These are phyloP conservation scores for Halocaridina rubra DNA, from an alignment of 2,888 invertebrate species.

Conservation along the genomic window DNA sequence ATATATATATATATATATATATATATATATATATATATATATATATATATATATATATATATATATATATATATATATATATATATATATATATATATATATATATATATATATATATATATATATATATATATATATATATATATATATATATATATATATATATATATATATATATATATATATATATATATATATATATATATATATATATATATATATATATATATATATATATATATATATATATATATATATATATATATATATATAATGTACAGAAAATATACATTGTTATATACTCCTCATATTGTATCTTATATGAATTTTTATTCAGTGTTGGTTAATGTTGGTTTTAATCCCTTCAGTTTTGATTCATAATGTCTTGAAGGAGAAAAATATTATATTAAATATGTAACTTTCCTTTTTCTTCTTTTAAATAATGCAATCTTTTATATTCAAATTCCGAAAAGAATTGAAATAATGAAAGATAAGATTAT, in stretches of 20 bases:
- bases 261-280: not conserved
- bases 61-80: not conserved
- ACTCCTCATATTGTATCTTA: too few species aligned
- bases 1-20: too few species aligned
- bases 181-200: not conserved
- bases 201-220: slow-evolving; percentile 1
- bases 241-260: not conserved
- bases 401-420: too few species aligned
- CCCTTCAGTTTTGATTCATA: too few species aligned
- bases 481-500: too few species aligned
- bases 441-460: too few species aligned
- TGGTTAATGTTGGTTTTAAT: too few species aligned
- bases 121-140: not conserved
- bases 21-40: not conserved
- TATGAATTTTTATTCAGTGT: too few species aligned
- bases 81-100: not conserved
- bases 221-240: slow-evolving; percentile 9
- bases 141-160: not conserved
- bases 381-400: too few species aligned
- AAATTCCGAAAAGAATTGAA: too few species aligned
- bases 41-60: not conserved
- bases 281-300: not conserved
- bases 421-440: too few species aligned
- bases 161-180: not conserved
- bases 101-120: not conserved